Evolutionary conservation across 2,888 invertebrate genomes (phyloP).

Genomic region (Mythimna vitellina): DNA sequence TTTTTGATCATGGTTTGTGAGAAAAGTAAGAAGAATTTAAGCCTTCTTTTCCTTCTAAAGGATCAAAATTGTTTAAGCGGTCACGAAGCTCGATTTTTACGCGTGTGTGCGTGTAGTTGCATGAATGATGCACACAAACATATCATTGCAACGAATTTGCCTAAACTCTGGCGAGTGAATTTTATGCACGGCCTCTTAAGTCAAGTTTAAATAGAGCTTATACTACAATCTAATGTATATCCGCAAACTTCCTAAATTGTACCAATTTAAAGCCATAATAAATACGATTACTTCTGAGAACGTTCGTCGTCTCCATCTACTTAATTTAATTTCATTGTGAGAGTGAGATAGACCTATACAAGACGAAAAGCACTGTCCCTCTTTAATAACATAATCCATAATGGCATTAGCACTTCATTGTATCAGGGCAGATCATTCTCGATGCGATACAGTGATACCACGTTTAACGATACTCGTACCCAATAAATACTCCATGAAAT

Average conservation of each 20-base stretch:
- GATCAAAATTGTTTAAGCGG: too few species aligned
- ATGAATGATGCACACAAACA: too few species aligned
- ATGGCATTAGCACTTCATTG: background rate
- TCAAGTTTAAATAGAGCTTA: background rate
- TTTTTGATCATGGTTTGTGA: too few species aligned
- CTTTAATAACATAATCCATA: background rate
- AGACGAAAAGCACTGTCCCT: background rate
- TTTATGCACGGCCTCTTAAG: too few species aligned
- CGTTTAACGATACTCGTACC: constrained; percentile 11
- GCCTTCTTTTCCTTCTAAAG: too few species aligned
- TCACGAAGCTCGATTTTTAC: too few species aligned
- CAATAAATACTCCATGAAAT: constrained; percentile 40
- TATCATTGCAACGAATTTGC: too few species aligned
- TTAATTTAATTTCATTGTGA: background rate
- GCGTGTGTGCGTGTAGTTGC: too few species aligned
- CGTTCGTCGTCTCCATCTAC: background rate
- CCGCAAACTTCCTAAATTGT: background rate
- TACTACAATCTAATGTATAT: constrained; percentile 1
- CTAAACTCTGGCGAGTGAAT: too few species aligned
- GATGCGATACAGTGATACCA: background rate
- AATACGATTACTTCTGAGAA: constrained; percentile 18
- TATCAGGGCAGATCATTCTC: background rate
- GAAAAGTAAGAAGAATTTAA: too few species aligned
- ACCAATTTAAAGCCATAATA: constrained; percentile 4
- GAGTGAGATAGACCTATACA: background rate